phyloP scores from a whole-genome alignment of 2,113 vertebrate genomes.

The Cephalopterus ornatus region DNA sequence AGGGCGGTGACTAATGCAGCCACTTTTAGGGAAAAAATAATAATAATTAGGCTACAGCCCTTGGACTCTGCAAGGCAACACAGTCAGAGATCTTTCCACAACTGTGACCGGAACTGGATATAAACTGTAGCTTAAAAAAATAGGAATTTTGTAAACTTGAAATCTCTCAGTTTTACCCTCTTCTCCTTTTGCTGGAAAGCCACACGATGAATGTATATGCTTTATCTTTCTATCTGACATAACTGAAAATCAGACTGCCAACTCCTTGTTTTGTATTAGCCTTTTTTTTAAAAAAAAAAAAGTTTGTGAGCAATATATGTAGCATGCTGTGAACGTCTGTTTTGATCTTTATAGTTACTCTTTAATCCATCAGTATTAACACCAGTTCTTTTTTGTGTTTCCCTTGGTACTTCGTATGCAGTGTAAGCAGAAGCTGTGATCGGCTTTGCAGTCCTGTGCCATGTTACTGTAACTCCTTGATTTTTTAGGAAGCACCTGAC shows the following conservation, averaged over 20 bases:
- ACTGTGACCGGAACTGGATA: constrained; percentile 70
- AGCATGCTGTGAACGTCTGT: constrained; percentile 76
- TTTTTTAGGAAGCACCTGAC: constrained; percentile 71
- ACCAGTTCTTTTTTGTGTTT: constrained; percentile 68
- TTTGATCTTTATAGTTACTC: constrained; percentile 66
- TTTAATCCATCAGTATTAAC: constrained; percentile 80
- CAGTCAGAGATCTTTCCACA: constrained; percentile 37
- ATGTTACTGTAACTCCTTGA: constrained; percentile 76
- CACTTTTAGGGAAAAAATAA: background rate
- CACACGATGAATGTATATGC: constrained; percentile 78
- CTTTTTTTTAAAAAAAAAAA: background rate
- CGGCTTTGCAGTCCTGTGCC: constrained; percentile 76
- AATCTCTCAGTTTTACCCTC: constrained; percentile 52
- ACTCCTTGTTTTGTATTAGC: constrained; percentile 68
- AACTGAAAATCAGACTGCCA: constrained; percentile 70
- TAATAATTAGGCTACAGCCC: background rate
- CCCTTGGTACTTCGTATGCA: constrained; percentile 73
- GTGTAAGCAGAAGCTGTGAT: constrained; percentile 79
- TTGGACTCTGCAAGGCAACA: background rate
- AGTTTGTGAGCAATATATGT: constrained; percentile 73
- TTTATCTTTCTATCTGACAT: constrained; percentile 63
- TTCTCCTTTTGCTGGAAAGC: constrained; percentile 73
- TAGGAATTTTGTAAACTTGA: constrained; percentile 72
- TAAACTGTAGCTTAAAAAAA: constrained; percentile 62
- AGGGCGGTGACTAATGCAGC: background rate